Base-by-base conservation (phyloP, 2,888 invertebrate genomes). In the Shargacucullia verbasci region DNA sequence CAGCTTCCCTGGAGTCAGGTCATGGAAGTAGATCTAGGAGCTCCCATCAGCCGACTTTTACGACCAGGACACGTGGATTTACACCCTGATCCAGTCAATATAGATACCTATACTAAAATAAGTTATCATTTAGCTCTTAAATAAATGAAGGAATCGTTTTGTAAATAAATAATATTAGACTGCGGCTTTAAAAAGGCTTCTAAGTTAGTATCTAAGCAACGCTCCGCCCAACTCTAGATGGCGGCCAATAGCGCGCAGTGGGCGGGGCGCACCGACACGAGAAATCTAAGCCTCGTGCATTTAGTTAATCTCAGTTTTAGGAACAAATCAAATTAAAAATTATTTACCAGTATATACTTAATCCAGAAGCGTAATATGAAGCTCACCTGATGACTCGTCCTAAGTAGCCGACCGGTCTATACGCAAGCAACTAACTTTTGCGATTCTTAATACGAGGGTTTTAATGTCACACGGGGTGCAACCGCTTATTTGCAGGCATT, bases 401-500 rank as follows among this genome's bases (percentile, higher is more conserved):
- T 39, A 61, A 62, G 39, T 43, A 45, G 40, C 13, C 12, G 69
- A 81, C 79, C 79, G 79, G 80, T 82, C 79, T 80, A 78, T 79
- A 78, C 59, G 70, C 80, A 73, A 76, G 78, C 78, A 81, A 78
- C 80, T 44, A 60, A 56, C 55, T 82, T 77, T 76, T 74, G 79
- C 85, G 71, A 80, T 80, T 74, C 75, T 80, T 84, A 83, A 87
- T 85, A 81, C 81, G 73, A 73, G 62, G 78, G 76, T 82, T 83
- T 86, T 89, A 90, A 90, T 90, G 86, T 88, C 88, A 86, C 85
- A 82, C 78, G 70, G 70, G 68, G 79, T 70, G 83, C 84, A 90
- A 88, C 90, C 87, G 85, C 88, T 90, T 88, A 91, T 92, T 92
- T 91, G 87, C 80, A 81, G 83, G 80, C 90, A 92, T 92, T 91